Evolutionary conservation across 2,888 invertebrate species (phyloP).

Genomic region (Chloroclystis v-ata): DNA sequence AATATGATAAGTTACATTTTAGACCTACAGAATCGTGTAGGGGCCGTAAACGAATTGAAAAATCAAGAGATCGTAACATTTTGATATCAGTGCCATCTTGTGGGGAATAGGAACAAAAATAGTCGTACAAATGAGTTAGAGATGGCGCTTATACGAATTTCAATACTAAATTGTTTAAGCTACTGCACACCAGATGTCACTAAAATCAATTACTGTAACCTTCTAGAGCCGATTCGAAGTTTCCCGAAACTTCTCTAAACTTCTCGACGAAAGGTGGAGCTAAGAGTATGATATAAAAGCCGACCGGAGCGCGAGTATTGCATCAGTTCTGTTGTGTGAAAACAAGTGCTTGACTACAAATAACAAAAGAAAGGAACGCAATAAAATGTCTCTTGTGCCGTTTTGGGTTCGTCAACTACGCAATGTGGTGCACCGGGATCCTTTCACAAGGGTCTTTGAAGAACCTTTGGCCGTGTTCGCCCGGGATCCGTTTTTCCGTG

Average conservation of each 20-base stretch:
- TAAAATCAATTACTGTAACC: conserved; percentile 3
- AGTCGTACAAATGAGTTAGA: no score
- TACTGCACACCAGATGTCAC: conserved; percentile 43
- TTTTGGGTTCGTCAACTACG: conserved; percentile 68
- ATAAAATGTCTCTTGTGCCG: conserved; percentile 61
- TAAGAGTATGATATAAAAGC: conserved; percentile 48
- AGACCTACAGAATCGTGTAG: no score
- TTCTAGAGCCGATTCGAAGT: conserved; percentile 34
- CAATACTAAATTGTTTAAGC: conserved; percentile 15
- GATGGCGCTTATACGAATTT: no score
- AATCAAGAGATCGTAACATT: no score
- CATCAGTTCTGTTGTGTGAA: conserved; percentile 29
- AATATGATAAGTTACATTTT: no score
- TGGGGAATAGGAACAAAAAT: no score
- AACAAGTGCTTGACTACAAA: no score
- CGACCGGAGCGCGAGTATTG: conserved; percentile 20
- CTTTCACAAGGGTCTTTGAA: conserved; percentile 50
- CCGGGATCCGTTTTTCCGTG: conserved; percentile 64
- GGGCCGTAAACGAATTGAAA: no score
- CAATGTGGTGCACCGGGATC: conserved; percentile 57
- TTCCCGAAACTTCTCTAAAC: conserved; percentile 40
- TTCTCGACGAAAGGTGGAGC: conserved; percentile 55
- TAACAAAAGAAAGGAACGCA: not conserved
- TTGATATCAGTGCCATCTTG: no score
- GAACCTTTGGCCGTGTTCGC: conserved; percentile 57